phyloP scores from a whole-genome alignment of 2,888 invertebrate genomes.

The Blastobasis adustella region DNA sequence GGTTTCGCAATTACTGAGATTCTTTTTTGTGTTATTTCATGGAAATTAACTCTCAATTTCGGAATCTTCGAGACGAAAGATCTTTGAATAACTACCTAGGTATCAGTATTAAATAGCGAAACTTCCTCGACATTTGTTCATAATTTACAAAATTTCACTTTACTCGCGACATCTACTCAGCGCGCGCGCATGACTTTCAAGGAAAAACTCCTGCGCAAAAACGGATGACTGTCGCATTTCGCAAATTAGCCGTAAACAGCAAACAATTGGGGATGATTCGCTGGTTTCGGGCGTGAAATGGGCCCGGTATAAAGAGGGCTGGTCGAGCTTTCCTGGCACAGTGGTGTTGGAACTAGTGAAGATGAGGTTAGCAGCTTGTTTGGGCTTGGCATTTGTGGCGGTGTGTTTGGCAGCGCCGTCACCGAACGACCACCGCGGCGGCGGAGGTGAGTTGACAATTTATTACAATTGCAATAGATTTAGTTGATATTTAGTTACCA shows the following conservation, averaged over 20 bases:
- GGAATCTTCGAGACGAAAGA: too few relatives aligned
- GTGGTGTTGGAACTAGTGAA: slow-evolving; percentile 17
- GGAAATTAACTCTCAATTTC: too few relatives aligned
- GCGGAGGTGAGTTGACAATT: background rate
- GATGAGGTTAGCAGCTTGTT: slow-evolving; percentile 26
- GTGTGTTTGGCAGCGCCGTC: slow-evolving; percentile 34
- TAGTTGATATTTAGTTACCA: too few relatives aligned
- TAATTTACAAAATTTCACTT: too few relatives aligned
- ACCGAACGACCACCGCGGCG: background rate
- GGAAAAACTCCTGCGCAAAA: slow-evolving; percentile 11
- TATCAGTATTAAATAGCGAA: too few relatives aligned
- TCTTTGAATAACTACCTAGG: too few relatives aligned
- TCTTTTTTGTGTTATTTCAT: too few relatives aligned
- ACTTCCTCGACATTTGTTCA: too few relatives aligned
- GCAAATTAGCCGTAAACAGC: slow-evolving; percentile 28
- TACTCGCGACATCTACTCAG: too few relatives aligned
- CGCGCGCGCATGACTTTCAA: too few relatives aligned
- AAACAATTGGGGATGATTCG: slow-evolving; percentile 31
- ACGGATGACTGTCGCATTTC: slow-evolving; percentile 35
- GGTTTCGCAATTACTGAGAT: too few relatives aligned
- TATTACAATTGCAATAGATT: too few relatives aligned
- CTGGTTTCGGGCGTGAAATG: slow-evolving; percentile 23
- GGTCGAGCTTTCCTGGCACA: slow-evolving; percentile 12
- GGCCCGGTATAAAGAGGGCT: slow-evolving; percentile 34
- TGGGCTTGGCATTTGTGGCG: slow-evolving; percentile 23